Evolutionary conservation across 2,888 invertebrate genomes (phyloP).

Genomic region (Amblyjoppa fuscipennis): DNA sequence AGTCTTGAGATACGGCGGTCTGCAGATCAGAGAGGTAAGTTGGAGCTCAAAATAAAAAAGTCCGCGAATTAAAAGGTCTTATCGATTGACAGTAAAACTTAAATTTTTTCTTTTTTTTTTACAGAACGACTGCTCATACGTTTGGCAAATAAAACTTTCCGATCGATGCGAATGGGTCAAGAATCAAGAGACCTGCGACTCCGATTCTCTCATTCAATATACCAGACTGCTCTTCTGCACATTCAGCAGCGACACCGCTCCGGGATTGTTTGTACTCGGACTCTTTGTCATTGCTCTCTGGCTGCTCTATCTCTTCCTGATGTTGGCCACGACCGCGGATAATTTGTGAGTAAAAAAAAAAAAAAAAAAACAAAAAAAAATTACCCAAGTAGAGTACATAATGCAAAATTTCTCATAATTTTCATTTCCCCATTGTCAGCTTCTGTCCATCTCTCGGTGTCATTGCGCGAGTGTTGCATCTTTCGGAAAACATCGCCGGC

Average conservation of each 20-base stretch:
- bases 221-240: conserved; percentile 83
- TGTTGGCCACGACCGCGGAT: conserved; percentile 87
- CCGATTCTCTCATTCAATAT: conserved; percentile 82
- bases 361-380: no score
- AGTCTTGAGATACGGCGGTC: conserved; percentile 55
- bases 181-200: conserved; percentile 78
- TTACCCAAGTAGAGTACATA: not conserved
- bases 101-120: conserved; percentile 50
- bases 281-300: conserved; percentile 83
- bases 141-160: conserved; percentile 77
- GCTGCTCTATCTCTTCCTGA: conserved; percentile 86
- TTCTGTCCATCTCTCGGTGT: conserved; percentile 87
- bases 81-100: not conserved
- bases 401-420: not conserved
- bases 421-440: conserved; percentile 77
- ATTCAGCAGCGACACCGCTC: conserved; percentile 74
- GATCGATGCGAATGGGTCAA: conserved; percentile 84
- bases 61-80: not conserved
- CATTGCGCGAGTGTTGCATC: conserved; percentile 84
- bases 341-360: conserved; percentile 85
- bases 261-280: conserved; percentile 73
- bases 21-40: conserved; percentile 63
- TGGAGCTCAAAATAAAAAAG: conserved; percentile 11
- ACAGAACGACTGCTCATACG: conserved; percentile 83
- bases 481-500: conserved; percentile 88